Base-by-base conservation (phyloP, 2,113 vertebrate species). In the Uropsilus gracilis region DNA sequence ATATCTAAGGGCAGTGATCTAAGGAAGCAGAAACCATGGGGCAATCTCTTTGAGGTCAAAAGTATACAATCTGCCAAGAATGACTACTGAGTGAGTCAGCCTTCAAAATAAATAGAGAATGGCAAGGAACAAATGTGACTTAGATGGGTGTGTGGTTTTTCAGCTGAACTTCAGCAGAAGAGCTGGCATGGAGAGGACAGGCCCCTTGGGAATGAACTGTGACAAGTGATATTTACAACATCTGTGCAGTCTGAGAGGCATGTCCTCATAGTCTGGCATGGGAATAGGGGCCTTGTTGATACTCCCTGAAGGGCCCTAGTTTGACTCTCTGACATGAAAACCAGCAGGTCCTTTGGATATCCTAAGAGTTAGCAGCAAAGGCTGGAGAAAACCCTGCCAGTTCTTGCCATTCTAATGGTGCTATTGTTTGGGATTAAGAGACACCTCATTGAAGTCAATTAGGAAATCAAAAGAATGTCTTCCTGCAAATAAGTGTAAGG, bases 391-490 rank as follows among this genome's bases (percentile, higher is more conserved):
- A 17, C 28, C 22, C 0, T 8, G 18, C 9, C 42, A 46, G 17
- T 37, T 53, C 3, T 8, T 1, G 32, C 37, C 37, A 26, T 20
- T 42, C 32, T 64, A 14, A 48, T 12, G 57, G 55, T 61, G 32
- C 30, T 42, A 22, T 53, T 76, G 48, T 86, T 11, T 55, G 66
- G 71, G 32, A 20, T 57, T 53, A 72, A 85, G 89, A 86, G 68
- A 44, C 89, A 78, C 86, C 53, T 84, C 22, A 14, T 16, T 75
- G 93, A 88, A 37, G 5, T 50, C 44, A 48, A 77, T 80, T 37
- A 87, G 75, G 90, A 91, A 86, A 71, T 86, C 72, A 83, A 95
- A 59, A 48, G 63, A 88, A 24, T 10, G 22, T 44, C 69, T 89
- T 68, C 46, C 37, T 89, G 73, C 83, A 75, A 72, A 39, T 20